Percentiles rank a stretch among this genome's conserved stretches.
Evolutionary conservation across 2,888 invertebrate species (phyloP).

Genomic region (Altica lythri): DNA sequence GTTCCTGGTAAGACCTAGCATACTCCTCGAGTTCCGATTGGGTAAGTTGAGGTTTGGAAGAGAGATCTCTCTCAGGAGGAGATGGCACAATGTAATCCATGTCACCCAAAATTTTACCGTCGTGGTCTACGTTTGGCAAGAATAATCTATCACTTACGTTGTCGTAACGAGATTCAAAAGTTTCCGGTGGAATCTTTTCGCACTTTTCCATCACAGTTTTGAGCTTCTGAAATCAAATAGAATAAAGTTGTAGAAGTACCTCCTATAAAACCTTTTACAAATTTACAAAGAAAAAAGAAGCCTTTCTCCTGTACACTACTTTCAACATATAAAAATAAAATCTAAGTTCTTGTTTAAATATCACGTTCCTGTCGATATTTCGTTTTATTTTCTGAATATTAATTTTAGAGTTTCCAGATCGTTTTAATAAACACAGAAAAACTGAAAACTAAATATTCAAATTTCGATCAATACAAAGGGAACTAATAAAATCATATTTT

Average conservation of each 20-base stretch:
- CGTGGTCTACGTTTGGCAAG: conserved; percentile 66
- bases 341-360: too few relatives aligned
- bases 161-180: conserved; percentile 60
- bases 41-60: conserved; percentile 58
- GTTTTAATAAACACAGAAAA: too few relatives aligned
- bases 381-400: too few relatives aligned
- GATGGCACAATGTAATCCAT: conserved; percentile 71
- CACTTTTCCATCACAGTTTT: conserved; percentile 73
- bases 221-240: conserved; percentile 59
- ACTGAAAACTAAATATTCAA: too few relatives aligned
- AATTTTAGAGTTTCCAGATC: too few relatives aligned
- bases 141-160: conserved; percentile 57
- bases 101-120: conserved; percentile 67
- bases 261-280: too few relatives aligned
- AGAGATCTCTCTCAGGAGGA: conserved; percentile 69
- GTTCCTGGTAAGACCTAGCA: conserved; percentile 63
- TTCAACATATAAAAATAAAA: too few relatives aligned
- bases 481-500: too few relatives aligned
- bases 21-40: conserved; percentile 75
- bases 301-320: too few relatives aligned
- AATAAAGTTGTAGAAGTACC: background rate
- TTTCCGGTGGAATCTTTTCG: conserved; percentile 65
- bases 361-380: too few relatives aligned
- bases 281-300: too few relatives aligned
- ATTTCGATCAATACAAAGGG: too few relatives aligned